phyloP scores from a whole-genome alignment of 2,797 vertebrate species.

The Botia kubotai region DNA sequence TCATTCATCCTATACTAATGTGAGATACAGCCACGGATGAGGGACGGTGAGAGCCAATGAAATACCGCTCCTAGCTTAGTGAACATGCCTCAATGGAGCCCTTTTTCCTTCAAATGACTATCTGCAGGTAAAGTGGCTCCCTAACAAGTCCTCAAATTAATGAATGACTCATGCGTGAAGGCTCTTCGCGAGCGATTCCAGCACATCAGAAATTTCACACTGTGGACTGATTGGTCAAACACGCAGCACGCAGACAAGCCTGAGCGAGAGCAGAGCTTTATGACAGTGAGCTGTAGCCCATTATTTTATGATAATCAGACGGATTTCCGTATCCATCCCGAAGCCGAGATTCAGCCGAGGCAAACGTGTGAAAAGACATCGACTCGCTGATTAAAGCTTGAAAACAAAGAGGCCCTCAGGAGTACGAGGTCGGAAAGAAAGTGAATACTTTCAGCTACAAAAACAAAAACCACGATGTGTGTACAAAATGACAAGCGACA shows the following conservation, averaged over 20 bases:
- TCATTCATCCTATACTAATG: slow-evolving; percentile 55
- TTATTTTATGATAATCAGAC: slow-evolving; percentile 82
- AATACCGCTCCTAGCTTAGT: slow-evolving; percentile 55
- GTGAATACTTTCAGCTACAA: slow-evolving; percentile 42
- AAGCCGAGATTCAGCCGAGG: slow-evolving; percentile 63
- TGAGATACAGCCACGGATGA: slow-evolving; percentile 53
- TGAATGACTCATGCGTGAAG: slow-evolving; percentile 64
- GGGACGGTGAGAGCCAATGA: slow-evolving; percentile 48
- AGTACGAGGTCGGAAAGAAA: slow-evolving; percentile 67
- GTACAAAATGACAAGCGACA: slow-evolving; percentile 27
- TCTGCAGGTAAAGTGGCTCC: slow-evolving; percentile 61
- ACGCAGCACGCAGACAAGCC: slow-evolving; percentile 57
- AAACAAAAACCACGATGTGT: slow-evolving; percentile 34
- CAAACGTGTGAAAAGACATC: slow-evolving; percentile 57
- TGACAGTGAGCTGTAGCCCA: slow-evolving; percentile 68
- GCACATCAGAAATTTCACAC: slow-evolving; percentile 58
- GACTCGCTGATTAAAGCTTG: slow-evolving; percentile 63
- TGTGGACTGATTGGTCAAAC: slow-evolving; percentile 56
- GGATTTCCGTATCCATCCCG: slow-evolving; percentile 60
- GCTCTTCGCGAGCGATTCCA: slow-evolving; percentile 63
- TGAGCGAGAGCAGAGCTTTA: slow-evolving; percentile 55
- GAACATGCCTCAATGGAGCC: slow-evolving; percentile 50
- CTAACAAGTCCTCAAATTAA: slow-evolving; percentile 69
- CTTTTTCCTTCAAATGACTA: slow-evolving; percentile 57
- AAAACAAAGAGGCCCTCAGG: slow-evolving; percentile 64